phyloP scores from a whole-genome alignment of 2,113 vertebrate genomes.

The Albula glossodonta region DNA sequence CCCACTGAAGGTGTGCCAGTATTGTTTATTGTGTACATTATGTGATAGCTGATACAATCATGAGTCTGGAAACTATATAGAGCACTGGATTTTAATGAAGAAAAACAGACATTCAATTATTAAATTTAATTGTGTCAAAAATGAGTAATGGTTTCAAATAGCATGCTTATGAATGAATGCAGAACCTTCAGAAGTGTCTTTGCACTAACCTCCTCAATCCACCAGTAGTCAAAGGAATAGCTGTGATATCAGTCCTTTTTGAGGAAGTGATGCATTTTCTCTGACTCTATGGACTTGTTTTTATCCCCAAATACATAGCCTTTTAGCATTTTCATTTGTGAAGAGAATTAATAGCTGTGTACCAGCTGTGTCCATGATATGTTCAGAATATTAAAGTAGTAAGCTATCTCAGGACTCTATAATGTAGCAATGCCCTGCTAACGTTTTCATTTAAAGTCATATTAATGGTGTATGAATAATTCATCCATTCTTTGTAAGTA shows the following conservation, averaged over 20 bases:
- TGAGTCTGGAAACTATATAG: not conserved
- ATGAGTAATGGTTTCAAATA: not conserved
- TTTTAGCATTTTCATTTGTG: not conserved
- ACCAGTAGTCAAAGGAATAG: not conserved
- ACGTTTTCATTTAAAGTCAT: conserved; percentile 38
- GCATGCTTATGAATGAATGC: not conserved
- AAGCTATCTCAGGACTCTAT: conserved; percentile 40
- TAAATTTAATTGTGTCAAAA: not conserved
- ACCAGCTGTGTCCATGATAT: not conserved
- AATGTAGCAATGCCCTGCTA: conserved; percentile 33
- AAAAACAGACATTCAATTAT: not conserved
- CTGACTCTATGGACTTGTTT: not conserved
- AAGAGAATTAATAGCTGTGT: not conserved
- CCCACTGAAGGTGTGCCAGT: not conserved
- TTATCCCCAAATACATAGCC: not conserved
- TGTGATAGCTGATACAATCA: not conserved
- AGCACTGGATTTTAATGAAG: not conserved
- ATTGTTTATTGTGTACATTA: conserved; percentile 7
- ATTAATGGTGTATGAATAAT: conserved; percentile 39
- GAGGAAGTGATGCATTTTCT: not conserved
- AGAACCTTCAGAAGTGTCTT: not conserved
- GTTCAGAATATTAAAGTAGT: not conserved
- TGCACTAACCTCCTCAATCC: not conserved
- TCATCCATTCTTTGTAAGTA: conserved; percentile 52
- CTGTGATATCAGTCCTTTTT: not conserved